A percentile compares a stretch with the other conserved stretches of the same genome.
phyloP scores from a whole-genome alignment of 2,113 vertebrate genomes.

The Microcebus jonahi region DNA sequence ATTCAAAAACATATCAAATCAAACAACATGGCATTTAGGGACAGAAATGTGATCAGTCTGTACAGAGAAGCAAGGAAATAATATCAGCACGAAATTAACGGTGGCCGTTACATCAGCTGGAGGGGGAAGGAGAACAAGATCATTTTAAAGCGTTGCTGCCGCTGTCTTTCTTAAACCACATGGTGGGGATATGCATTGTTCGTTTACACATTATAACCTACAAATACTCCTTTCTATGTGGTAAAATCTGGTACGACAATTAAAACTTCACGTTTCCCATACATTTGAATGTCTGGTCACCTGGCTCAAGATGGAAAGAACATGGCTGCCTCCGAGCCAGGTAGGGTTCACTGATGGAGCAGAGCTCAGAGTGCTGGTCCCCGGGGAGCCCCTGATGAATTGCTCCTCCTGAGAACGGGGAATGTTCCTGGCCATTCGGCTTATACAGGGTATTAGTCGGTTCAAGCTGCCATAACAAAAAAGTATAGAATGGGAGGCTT shows the following conservation, averaged over 20 bases:
- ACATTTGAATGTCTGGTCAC: neutral
- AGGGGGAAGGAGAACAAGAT: neutral
- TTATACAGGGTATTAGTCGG: neutral
- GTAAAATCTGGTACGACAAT: neutral
- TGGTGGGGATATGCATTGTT: neutral
- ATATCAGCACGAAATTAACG: neutral
- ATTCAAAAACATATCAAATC: neutral
- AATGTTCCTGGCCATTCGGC: too few relatives aligned
- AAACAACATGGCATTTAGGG: neutral
- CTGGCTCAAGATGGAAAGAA: neutral
- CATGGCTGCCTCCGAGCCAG: too few relatives aligned
- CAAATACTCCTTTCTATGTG: neutral
- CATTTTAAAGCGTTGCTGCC: neutral
- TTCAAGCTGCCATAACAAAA: neutral
- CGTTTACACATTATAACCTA: neutral
- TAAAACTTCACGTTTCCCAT: neutral
- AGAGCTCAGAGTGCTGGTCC: neutral
- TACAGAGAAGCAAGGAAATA: neutral
- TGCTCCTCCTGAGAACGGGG: neutral
- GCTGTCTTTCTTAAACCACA: neutral
- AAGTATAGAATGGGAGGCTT: neutral
- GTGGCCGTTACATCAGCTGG: neutral
- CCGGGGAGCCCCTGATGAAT: neutral
- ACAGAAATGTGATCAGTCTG: neutral
- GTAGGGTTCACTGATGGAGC: neutral